Evolutionary conservation across 2,113 vertebrate genomes (phyloP).

Genomic region (Platichthys stellatus): DNA sequence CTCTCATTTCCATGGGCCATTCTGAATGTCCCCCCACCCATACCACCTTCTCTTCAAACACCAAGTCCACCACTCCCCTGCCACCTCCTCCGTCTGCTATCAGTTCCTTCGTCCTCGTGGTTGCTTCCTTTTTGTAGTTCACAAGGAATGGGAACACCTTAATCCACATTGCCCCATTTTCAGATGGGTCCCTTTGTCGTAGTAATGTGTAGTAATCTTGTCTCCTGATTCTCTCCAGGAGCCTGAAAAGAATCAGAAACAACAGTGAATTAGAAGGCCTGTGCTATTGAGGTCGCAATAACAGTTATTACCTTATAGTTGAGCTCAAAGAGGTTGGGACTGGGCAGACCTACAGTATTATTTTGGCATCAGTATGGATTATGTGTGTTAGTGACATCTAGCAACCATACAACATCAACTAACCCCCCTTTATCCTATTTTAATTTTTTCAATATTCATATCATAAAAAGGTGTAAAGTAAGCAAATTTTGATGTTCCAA

Average conservation of each 20-base stretch:
- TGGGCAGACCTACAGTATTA: too few relatives aligned
- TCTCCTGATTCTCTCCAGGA: constrained; percentile 21
- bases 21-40: constrained; percentile 53
- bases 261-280: constrained; percentile 15
- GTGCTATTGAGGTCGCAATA: too few relatives aligned
- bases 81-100: constrained; percentile 61
- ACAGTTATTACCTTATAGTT: too few relatives aligned
- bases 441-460: too few relatives aligned
- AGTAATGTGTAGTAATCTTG: background rate
- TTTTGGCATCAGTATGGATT: too few relatives aligned
- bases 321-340: too few relatives aligned
- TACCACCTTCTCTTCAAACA: constrained; percentile 37
- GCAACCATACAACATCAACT: too few relatives aligned
- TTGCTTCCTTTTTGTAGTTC: constrained; percentile 71
- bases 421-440: too few relatives aligned
- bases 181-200: constrained; percentile 40
- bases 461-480: too few relatives aligned
- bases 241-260: constrained; percentile 57
- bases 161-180: constrained; percentile 78
- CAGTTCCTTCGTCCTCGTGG: constrained; percentile 76
- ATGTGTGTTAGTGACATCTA: too few relatives aligned
- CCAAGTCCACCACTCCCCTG: constrained; percentile 53
- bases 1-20: constrained; percentile 87
- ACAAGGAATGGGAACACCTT: constrained; percentile 65
- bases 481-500: too few relatives aligned